Evolutionary conservation across 1,140 invertebrate species (phyloP).

Genomic region (Cydia splendana): DNA sequence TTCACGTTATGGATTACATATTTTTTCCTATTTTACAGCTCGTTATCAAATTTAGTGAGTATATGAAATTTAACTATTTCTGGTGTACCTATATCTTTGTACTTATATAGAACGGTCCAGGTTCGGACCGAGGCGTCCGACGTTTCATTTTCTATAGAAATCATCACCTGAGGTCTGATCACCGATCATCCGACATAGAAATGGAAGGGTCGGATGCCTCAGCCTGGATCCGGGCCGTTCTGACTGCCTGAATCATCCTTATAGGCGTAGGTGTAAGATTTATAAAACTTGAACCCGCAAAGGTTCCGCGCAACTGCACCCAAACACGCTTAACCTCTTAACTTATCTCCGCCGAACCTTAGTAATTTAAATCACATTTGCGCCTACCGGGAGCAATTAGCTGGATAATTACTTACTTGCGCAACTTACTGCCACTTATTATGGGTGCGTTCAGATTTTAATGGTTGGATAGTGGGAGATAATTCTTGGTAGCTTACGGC

Average conservation of each 20-base stretch:
- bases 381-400: constrained; percentile 26
- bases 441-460: background rate
- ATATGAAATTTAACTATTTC: background rate
- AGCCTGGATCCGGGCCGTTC: no score
- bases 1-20: no score
- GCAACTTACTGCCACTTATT: background rate
- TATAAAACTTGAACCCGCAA: background rate
- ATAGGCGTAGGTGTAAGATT: background rate
- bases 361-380: constrained; percentile 28
- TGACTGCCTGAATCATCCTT: no score
- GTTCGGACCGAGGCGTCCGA: no score
- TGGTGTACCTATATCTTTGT: no score
- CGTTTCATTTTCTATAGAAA: no score
- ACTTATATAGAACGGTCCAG: background rate
- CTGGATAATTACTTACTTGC: constrained; percentile 7
- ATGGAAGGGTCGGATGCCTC: no score
- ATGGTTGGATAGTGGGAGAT: background rate
- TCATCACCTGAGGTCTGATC: no score
- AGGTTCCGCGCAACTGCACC: constrained; percentile 11
- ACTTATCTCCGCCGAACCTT: constrained; percentile 7
- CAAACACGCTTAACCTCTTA: background rate
- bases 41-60: background rate
- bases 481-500: background rate
- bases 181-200: no score
- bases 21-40: background rate